Percentiles rank a stretch among this genome's conserved stretches.
Evolutionary conservation across 2,888 invertebrate species (phyloP).

Genomic region (Euclidia mi): DNA sequence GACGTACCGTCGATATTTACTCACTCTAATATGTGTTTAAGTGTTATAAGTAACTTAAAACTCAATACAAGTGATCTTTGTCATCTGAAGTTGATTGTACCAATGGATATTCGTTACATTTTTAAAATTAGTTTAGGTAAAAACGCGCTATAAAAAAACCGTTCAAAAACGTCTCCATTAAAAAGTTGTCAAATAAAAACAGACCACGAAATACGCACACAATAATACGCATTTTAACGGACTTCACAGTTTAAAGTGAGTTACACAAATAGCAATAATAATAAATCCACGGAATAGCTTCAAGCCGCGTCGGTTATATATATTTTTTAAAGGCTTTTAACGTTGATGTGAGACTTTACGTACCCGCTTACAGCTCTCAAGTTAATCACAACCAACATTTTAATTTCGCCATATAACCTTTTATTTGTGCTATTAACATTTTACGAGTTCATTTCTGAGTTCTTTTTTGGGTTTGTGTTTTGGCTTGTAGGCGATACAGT

Average conservation of each 20-base stretch:
- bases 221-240: slow-evolving; percentile 4
- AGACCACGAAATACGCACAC: no score
- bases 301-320: slow-evolving; percentile 23
- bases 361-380: slow-evolving; percentile 31
- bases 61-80: no score
- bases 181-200: no score
- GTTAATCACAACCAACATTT: slow-evolving; percentile 46
- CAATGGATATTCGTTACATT: no score
- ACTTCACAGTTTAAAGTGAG: slow-evolving; percentile 5
- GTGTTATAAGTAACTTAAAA: no score
- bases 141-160: no score
- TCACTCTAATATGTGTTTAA: no score
- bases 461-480: slow-evolving; percentile 4
- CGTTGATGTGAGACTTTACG: slow-evolving; percentile 31
- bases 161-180: no score
- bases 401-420: slow-evolving; percentile 30
- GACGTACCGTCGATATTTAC: no score
- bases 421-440: slow-evolving; percentile 41
- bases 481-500: no score
- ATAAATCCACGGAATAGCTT: slow-evolving; percentile 14
- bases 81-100: no score
- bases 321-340: slow-evolving; percentile 42
- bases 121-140: no score
- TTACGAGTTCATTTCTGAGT: slow-evolving; percentile 49
- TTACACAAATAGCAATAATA: slow-evolving; percentile 17